Evolutionary conservation across 2,888 invertebrate species (phyloP), one percentile per base, ranked within the genome.

Genomic region (Thecocarcelia acutangulata): DNA sequence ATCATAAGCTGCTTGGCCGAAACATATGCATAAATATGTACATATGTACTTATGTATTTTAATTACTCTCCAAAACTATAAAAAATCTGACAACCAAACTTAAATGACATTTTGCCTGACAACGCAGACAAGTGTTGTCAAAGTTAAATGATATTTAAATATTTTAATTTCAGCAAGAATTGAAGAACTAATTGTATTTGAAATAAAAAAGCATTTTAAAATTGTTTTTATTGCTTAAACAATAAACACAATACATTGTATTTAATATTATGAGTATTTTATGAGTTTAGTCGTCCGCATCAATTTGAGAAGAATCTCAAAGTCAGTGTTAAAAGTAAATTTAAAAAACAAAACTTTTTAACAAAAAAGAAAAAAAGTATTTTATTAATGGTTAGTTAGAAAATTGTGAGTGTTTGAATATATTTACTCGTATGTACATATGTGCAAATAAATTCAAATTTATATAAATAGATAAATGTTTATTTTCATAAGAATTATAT

Each of bases 301-400:
- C 21, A 66, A 56, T 72, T 6, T 17, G n/a, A 33, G 48, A 50
- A 63, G 52, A 63, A 69, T 68, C 79, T 74, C 69, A 79, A 79
- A 79, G 73, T 79, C 79, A 79, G 68, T 74, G 79, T 46, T 74
- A 74, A 64, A 74, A 61, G 13, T 15, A 44, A 61, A n/a, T 24
- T 48, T 46, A 12, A 19, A 15, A 46, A 24, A 8, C 9, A 37
- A 37, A 37, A 40, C 9, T 8, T 63, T 28, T 33, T 33, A 3
- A n/a, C n/a, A n/a, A n/a, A n/a, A 28, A 15, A 46, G 12, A 42
- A 15, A 11, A 15, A 15, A 28, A 17, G 33, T 37, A 33, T 56
- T 37, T 33, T 33, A 15, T 56, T 15, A 37, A 46, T 59, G 37
- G n/a, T 12, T 46, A 15, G 15, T 12, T 46, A 15, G 44, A 46